phyloP scores from a whole-genome alignment of 1,140 invertebrate species.

The Leptinotarsa defecta region DNA sequence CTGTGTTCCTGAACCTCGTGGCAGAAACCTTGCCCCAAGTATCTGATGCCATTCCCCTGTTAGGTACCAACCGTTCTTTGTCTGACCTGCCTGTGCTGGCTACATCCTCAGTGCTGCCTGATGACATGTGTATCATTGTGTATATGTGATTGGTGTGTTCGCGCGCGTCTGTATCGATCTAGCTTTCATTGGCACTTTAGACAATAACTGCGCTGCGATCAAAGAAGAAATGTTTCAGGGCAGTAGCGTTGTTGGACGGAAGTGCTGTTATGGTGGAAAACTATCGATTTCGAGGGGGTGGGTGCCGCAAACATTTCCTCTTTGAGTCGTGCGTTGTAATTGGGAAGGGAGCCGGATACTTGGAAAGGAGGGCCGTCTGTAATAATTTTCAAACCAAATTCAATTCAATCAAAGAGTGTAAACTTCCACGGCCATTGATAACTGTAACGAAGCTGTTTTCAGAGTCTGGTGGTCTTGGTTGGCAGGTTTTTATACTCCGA shows the following conservation, averaged over 20 bases:
- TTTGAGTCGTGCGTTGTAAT: conserved; percentile 47
- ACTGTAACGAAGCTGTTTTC: too few relatives aligned
- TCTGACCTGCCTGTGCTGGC: conserved; percentile 57
- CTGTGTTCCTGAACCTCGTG: conserved; percentile 97
- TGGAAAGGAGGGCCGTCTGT: conserved; percentile 54
- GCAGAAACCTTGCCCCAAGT: conserved; percentile 94
- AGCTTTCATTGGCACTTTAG: conserved; percentile 31
- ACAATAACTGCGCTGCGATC: conserved; percentile 44
- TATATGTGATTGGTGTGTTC: conserved; percentile 54
- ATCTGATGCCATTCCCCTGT: conserved; percentile 91
- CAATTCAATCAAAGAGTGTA: not conserved
- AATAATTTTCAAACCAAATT: not conserved
- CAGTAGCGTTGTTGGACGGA: conserved; percentile 33
- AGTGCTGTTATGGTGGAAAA: conserved; percentile 38
- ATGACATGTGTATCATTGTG: conserved; percentile 53
- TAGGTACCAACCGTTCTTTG: conserved; percentile 73
- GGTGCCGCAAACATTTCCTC: conserved; percentile 54
- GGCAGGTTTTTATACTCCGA: too few relatives aligned
- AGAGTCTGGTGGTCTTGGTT: too few relatives aligned
- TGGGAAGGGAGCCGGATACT: conserved; percentile 55
- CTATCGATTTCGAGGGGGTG: not conserved
- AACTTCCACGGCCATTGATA: too few relatives aligned
- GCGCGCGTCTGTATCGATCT: conserved; percentile 36
- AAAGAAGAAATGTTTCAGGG: conserved; percentile 55
- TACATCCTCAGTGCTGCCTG: conserved; percentile 56